Conservation (phyloP, 2,113 vertebrate species). For the Rutilus rutilus region DNA sequence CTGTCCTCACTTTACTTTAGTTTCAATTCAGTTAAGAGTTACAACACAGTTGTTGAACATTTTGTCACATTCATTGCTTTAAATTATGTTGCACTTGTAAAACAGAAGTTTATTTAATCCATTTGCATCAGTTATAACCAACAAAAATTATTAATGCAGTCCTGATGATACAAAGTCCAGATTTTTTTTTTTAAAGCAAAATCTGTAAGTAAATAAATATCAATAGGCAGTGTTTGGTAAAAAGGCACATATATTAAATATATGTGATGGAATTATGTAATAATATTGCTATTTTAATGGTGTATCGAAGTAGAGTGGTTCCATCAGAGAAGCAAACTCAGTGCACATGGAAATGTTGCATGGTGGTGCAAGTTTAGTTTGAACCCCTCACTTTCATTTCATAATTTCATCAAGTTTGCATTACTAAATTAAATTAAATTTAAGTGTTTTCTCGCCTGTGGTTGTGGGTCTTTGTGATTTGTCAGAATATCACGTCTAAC, state of each 20-base stretch:
- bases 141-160: too few species aligned
- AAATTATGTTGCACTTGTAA: not conserved
- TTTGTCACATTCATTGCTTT: not conserved
- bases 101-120: not conserved
- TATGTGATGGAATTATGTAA: not conserved
- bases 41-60: not conserved
- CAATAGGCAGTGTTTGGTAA: too few species aligned
- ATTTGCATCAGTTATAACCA: not conserved
- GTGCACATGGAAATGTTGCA: not conserved
- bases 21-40: not conserved
- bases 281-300: not conserved
- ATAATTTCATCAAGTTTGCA: not conserved
- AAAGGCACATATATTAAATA: not conserved
- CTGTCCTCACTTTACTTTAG: constrained; percentile 16
- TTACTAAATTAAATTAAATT: too few species aligned
- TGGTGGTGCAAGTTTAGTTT: too few species aligned
- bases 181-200: not conserved
- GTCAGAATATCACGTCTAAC: constrained; percentile 23
- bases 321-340: not conserved
- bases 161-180: not conserved
- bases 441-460: constrained; percentile 27
- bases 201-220: not conserved
- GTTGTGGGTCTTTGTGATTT: constrained; percentile 50
- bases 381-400: not conserved
- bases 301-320: not conserved